phyloP scores from a whole-genome alignment of 2,888 invertebrate genomes.

The Sylvicola cinctus region DNA sequence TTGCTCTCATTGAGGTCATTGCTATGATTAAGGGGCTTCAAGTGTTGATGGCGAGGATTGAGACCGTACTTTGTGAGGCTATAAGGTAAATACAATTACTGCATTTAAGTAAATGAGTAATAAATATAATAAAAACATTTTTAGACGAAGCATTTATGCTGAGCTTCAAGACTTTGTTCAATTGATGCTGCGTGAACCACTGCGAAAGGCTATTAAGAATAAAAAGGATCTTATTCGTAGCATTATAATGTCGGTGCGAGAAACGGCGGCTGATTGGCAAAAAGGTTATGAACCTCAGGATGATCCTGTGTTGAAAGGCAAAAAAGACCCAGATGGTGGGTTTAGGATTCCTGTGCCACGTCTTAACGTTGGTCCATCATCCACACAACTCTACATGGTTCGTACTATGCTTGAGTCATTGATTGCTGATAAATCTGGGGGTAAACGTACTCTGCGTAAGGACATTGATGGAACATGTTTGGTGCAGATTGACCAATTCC shows the following conservation, averaged over 20 bases:
- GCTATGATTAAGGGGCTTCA: constrained; percentile 99
- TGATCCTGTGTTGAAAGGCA: constrained; percentile 80
- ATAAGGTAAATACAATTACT: constrained; percentile 24
- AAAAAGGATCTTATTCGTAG: constrained; percentile 91
- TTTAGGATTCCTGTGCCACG: constrained; percentile 83
- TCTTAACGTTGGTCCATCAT: constrained; percentile 82
- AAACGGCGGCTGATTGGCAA: constrained; percentile 94
- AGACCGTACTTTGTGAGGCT: constrained; percentile 85
- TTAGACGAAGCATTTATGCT: constrained; percentile 73
- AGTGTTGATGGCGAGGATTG: constrained; percentile 90
- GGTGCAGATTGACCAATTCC: constrained; percentile 86
- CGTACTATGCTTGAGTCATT: constrained; percentile 95
- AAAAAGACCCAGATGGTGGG: constrained; percentile 82
- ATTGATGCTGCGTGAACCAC: constrained; percentile 65
- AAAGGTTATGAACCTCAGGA: constrained; percentile 77
- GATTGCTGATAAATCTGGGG: constrained; percentile 93
- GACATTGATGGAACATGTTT: constrained; percentile 90
- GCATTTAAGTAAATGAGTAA: background rate
- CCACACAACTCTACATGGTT: constrained; percentile 95
- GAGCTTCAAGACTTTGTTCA: constrained; percentile 96
- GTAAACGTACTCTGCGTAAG: constrained; percentile 81
- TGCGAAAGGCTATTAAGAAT: constrained; percentile 91
- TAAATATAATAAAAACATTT: background rate
- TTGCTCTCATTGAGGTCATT: constrained; percentile 92
- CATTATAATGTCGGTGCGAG: constrained; percentile 89